Conservation (phyloP, 2,888 invertebrate genomes). For the Cosmorhoe ocellata region DNA sequence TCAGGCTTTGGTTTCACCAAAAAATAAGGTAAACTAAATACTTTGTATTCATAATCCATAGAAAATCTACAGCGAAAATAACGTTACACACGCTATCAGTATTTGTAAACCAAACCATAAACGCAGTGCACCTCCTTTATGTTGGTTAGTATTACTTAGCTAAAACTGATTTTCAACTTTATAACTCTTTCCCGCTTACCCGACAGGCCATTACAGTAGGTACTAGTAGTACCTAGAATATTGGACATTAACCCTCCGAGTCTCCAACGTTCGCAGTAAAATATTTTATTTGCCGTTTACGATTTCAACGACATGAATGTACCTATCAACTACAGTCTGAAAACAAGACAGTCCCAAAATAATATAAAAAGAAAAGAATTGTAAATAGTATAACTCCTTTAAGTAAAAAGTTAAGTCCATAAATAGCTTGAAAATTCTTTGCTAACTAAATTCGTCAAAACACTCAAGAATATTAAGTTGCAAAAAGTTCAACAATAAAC, state of each 20-base stretch:
- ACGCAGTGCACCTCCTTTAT: too few species aligned
- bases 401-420: too few species aligned
- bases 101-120: too few species aligned
- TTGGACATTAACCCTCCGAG: slow-evolving; percentile 55
- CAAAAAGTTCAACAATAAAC: neutral
- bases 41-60: too few species aligned
- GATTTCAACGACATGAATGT: slow-evolving; percentile 41
- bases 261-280: slow-evolving; percentile 53
- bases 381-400: too few species aligned
- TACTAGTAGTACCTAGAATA: too few species aligned
- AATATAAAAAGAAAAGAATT: slow-evolving; percentile 17
- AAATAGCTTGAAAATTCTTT: too few species aligned
- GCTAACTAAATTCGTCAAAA: too few species aligned
- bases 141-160: neutral
- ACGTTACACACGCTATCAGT: too few species aligned
- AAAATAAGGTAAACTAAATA: too few species aligned
- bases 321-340: slow-evolving; percentile 22
- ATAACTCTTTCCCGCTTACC: slow-evolving; percentile 60
- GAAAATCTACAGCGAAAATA: too few species aligned
- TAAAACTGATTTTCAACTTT: slow-evolving; percentile 41
- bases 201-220: slow-evolving; percentile 52
- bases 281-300: slow-evolving; percentile 63
- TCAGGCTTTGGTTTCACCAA: too few species aligned
- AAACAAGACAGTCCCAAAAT: slow-evolving; percentile 20
- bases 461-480: neutral